Conservation (phyloP, 2,797 vertebrate species). For the Pipistrellus pipistrellus region DNA sequence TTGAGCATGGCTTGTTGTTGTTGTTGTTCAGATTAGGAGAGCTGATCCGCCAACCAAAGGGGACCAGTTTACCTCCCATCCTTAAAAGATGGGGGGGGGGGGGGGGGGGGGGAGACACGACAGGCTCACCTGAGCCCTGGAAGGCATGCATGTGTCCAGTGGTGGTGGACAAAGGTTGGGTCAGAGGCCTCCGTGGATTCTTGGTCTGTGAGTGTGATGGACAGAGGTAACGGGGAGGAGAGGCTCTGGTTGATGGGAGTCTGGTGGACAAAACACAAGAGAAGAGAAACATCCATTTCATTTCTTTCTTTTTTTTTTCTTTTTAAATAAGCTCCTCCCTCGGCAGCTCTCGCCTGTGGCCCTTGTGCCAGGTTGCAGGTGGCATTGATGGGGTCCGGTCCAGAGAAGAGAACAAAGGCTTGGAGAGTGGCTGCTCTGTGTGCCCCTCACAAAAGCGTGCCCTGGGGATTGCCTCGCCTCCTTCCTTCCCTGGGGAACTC, state of each 20-base stretch:
- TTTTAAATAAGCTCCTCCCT: not conserved
- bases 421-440: not conserved
- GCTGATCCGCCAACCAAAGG: not conserved
- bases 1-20: not conserved
- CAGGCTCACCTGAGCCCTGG: not conserved
- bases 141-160: not conserved
- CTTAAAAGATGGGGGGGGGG: not conserved
- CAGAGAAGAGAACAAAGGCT: not conserved
- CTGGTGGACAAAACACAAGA: not conserved
- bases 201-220: not conserved
- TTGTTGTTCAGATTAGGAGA: not conserved
- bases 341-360: not conserved
- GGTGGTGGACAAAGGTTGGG: not conserved
- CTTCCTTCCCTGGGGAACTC: not conserved
- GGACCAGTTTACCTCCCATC: not conserved
- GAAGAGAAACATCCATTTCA: not conserved
- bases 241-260: not conserved
- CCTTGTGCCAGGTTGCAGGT: not conserved
- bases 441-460: not conserved
- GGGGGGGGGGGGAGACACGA: accelerated
- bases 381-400: not conserved
- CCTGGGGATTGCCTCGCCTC: not conserved
- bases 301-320: too few species aligned
- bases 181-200: not conserved
- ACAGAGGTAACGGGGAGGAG: not conserved